Evolutionary conservation across 2,888 invertebrate genomes (phyloP).

Genomic region (Volucella inflata): DNA sequence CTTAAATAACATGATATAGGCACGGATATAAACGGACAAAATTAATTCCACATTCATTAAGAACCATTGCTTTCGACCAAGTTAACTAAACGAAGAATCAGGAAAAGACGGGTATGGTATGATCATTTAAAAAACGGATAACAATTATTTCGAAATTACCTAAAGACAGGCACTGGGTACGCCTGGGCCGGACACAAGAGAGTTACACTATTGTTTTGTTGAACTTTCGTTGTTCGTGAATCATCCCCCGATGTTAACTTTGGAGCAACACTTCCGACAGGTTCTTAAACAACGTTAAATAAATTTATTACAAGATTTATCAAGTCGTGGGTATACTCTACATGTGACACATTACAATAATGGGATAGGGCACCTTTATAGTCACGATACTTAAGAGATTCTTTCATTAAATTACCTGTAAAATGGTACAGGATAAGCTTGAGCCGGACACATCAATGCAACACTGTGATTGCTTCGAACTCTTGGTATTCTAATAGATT

Average conservation of each 20-base stretch:
- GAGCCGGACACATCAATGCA: constrained; percentile 89
- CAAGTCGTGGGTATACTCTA: background rate
- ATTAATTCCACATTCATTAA: constrained; percentile 83
- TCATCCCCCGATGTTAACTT: constrained; percentile 89
- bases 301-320: background rate
- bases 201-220: constrained; percentile 85
- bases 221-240: constrained; percentile 85
- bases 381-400: constrained; percentile 67
- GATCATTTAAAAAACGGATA: background rate
- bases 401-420: constrained; percentile 85
- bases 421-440: constrained; percentile 89
- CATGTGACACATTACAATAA: background rate
- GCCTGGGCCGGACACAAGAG: constrained; percentile 88
- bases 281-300: constrained; percentile 81
- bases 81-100: too few relatives aligned
- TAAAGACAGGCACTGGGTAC: constrained; percentile 88
- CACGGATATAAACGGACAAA: background rate
- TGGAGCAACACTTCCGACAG: constrained; percentile 85
- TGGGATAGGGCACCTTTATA: constrained; percentile 75
- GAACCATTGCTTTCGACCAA: constrained; percentile 76
- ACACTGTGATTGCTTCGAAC: constrained; percentile 84
- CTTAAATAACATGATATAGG: background rate
- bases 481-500: constrained; percentile 83
- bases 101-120: too few relatives aligned
- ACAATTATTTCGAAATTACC: constrained; percentile 84